Percentiles rank a stretch among this genome's conserved stretches.
Conservation (phyloP, 2,797 vertebrate species). For the Nasua narica region DNA sequence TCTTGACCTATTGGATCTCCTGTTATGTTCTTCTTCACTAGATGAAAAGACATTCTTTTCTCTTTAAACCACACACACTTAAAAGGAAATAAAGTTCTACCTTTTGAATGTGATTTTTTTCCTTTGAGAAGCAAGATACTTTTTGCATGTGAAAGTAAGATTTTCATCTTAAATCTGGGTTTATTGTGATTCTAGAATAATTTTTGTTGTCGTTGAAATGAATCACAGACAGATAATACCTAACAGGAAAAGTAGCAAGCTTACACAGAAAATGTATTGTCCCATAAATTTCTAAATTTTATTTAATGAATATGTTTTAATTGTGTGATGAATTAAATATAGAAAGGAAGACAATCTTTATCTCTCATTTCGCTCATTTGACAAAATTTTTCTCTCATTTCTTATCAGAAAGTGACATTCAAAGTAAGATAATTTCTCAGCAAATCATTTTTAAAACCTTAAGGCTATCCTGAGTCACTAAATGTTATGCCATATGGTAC, state of each 20-base stretch:
- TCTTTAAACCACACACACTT: constrained; percentile 14
- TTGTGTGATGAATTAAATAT: neutral
- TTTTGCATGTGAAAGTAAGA: neutral
- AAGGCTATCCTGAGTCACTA: neutral
- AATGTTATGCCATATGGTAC: neutral
- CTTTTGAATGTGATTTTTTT: constrained; percentile 24
- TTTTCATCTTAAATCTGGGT: neutral
- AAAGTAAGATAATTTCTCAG: neutral
- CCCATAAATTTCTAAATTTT: constrained; percentile 17
- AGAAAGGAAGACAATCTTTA: neutral
- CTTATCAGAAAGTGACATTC: neutral
- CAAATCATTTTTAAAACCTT: neutral
- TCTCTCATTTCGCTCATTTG: neutral
- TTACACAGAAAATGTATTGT: neutral
- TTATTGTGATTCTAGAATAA: neutral
- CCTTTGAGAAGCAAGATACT: neutral
- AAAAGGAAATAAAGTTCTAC: neutral
- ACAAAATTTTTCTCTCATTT: neutral
- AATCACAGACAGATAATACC: neutral
- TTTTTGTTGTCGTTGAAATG: neutral
- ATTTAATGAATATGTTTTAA: constrained; percentile 7
- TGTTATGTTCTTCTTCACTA: neutral
- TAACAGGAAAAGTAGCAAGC: neutral
- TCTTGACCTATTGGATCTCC: neutral
- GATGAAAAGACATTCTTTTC: constrained; percentile 32